Percentiles rank a stretch among this genome's conserved stretches.
phyloP scores from a whole-genome alignment of 2,113 vertebrate species.

The Castor canadensis region DNA sequence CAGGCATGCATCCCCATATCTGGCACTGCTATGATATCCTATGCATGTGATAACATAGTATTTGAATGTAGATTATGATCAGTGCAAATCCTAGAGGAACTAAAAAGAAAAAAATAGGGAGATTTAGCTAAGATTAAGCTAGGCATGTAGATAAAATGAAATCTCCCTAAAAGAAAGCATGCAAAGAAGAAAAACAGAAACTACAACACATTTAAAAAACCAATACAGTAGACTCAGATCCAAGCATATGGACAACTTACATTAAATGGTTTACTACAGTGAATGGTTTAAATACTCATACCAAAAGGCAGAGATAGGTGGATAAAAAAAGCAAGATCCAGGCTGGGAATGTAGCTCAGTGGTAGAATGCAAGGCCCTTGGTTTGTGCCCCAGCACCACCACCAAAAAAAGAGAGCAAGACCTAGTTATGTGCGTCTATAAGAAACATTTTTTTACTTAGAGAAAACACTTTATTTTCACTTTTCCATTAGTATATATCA shows the following conservation, averaged over 20 bases:
- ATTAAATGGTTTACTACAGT: no score
- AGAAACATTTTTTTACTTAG: no score
- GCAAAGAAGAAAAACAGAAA: neutral
- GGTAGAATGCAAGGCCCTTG: no score
- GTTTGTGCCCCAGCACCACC: no score
- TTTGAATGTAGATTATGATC: no score
- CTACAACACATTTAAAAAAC: neutral
- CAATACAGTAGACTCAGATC: neutral
- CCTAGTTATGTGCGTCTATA: neutral
- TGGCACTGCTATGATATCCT: no score
- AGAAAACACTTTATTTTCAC: no score
- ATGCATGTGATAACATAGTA: no score
- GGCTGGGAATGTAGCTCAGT: no score
- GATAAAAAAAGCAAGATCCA: no score
- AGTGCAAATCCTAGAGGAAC: neutral
- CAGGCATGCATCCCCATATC: no score
- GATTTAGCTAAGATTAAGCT: neutral
- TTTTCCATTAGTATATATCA: no score
- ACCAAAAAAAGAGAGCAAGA: neutral
- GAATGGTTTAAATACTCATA: neutral
- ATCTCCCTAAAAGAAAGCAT: neutral
- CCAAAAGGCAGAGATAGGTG: neutral
- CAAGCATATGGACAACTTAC: neutral
- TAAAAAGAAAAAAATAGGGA: neutral
- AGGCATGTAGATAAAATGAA: neutral